Evolutionary conservation across 2,113 vertebrate species (phyloP).

Genomic region (Sylvia atricapilla): DNA sequence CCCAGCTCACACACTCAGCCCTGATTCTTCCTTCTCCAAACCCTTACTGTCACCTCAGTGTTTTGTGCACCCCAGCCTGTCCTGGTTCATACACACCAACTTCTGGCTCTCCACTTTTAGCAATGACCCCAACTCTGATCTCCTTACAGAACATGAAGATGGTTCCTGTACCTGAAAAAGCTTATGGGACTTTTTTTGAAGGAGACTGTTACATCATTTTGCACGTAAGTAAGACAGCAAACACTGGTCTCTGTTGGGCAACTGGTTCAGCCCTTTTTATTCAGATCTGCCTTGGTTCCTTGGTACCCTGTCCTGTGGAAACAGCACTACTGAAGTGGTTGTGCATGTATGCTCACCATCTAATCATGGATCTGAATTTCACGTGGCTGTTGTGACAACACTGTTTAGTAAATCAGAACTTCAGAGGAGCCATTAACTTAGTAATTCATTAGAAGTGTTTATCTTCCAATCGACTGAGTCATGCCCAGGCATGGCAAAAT

Average conservation of each 20-base stretch:
- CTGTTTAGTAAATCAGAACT: neutral
- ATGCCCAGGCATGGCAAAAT: neutral
- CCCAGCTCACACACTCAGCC: neutral
- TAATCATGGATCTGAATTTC: neutral
- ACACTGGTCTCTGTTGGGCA: neutral
- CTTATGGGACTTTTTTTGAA: constrained; percentile 87
- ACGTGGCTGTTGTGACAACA: neutral
- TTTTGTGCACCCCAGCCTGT: neutral
- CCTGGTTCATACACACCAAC: neutral
- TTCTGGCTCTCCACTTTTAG: neutral
- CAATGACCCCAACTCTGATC: neutral
- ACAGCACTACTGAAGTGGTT: neutral
- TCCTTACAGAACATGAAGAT: constrained; percentile 84
- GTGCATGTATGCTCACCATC: neutral
- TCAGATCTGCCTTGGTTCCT: neutral
- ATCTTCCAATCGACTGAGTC: neutral
- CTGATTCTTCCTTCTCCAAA: neutral
- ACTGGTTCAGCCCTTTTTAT: neutral
- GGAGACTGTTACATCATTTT: constrained; percentile 88
- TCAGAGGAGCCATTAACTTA: neutral
- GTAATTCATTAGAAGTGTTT: neutral
- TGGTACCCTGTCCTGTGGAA: neutral
- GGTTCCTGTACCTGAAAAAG: constrained; percentile 79
- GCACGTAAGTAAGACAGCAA: constrained; percentile 73
- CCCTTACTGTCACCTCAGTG: neutral